phyloP scores from a whole-genome alignment of 2,888 invertebrate genomes.

The Latrodectus hesperus region DNA sequence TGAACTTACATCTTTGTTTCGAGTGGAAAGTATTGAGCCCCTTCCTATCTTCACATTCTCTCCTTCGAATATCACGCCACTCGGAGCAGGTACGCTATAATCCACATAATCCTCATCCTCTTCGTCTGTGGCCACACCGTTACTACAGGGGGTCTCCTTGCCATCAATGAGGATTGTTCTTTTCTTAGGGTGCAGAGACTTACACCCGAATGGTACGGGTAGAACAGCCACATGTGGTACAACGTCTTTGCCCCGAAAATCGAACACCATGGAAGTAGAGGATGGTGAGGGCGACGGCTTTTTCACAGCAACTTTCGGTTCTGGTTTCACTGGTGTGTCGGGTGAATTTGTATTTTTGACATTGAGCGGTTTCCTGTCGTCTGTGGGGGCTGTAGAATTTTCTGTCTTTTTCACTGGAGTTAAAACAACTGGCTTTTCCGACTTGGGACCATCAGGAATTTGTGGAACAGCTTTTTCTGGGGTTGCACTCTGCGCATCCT shows the following conservation, averaged over 20 bases:
- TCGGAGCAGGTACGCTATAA: constrained; percentile 67
- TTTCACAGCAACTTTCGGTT: constrained; percentile 25
- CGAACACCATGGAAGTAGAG: constrained; percentile 67
- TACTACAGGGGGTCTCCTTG: constrained; percentile 27
- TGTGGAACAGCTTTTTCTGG: background rate
- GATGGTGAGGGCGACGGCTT: constrained; percentile 8
- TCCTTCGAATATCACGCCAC: constrained; percentile 72
- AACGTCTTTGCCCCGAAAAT: constrained; percentile 70
- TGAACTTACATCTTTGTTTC: constrained; percentile 67
- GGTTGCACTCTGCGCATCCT: background rate
- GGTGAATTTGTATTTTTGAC: constrained; percentile 1
- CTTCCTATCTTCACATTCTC: constrained; percentile 66
- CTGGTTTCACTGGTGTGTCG: constrained; percentile 24
- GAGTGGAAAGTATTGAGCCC: constrained; percentile 65
- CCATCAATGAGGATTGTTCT: constrained; percentile 20
- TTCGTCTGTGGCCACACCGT: constrained; percentile 53
- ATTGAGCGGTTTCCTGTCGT: background rate
- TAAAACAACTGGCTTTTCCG: background rate
- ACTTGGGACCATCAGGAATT: background rate
- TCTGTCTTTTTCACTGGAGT: constrained; percentile 1
- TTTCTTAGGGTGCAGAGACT: constrained; percentile 56
- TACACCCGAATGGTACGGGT: constrained; percentile 64
- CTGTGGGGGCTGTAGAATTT: background rate
- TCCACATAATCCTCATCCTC: constrained; percentile 70
- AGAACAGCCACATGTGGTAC: constrained; percentile 66